Conservation (phyloP, 2,888 invertebrate genomes). For the Acrobeloides nanus region DNA sequence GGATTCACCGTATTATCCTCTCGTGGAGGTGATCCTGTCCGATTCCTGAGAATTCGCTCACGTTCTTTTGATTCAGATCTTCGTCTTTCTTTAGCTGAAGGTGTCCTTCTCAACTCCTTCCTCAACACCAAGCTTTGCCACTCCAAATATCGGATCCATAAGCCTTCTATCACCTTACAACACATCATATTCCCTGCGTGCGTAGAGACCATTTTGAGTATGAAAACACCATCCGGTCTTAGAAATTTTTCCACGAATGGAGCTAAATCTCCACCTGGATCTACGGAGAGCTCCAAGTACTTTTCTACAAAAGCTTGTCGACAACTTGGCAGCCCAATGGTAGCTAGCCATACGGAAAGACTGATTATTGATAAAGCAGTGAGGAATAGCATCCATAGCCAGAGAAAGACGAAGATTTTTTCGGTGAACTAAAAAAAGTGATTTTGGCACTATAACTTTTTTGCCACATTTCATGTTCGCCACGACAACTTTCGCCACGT, state of each 20-base stretch:
- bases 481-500: too few relatives aligned
- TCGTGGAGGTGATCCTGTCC: too few relatives aligned
- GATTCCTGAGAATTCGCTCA: too few relatives aligned
- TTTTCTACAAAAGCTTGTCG: constrained; percentile 33
- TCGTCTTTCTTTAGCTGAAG: too few relatives aligned
- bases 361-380: constrained; percentile 43
- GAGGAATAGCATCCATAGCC: constrained; percentile 54
- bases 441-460: too few relatives aligned
- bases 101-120: too few relatives aligned
- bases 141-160: constrained; percentile 25
- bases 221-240: constrained; percentile 48
- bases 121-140: too few relatives aligned
- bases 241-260: constrained; percentile 46
- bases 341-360: constrained; percentile 50
- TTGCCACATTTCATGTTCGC: too few relatives aligned
- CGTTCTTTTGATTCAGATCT: too few relatives aligned
- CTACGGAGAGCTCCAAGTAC: constrained; percentile 27
- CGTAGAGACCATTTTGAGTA: constrained; percentile 34
- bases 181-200: constrained; percentile 38
- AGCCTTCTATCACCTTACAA: constrained; percentile 19
- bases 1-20: too few relatives aligned
- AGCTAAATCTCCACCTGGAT: constrained; percentile 15
- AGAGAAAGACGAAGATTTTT: constrained; percentile 54
- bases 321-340: constrained; percentile 37
- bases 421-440: constrained; percentile 47